Evolutionary conservation across 1,140 invertebrate species (phyloP).

Genomic region (Drosophila equinoxialis): DNA sequence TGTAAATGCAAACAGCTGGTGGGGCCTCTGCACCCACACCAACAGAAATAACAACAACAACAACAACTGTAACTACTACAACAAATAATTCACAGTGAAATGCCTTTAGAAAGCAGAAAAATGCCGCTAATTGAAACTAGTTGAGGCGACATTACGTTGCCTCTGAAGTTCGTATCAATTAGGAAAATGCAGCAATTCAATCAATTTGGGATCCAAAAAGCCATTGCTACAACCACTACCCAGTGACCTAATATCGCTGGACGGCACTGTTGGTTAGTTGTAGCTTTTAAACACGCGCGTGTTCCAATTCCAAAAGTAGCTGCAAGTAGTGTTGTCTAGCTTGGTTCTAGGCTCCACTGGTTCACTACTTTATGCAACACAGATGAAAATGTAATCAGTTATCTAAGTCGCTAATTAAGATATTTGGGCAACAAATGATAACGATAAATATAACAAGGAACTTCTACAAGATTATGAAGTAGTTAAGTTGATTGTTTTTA

Average conservation of each 20-base stretch:
- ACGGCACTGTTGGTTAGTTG: slow-evolving; percentile 49
- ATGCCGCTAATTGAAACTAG: slow-evolving; percentile 70
- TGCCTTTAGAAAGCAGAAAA: slow-evolving; percentile 44
- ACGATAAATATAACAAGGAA: too few species aligned
- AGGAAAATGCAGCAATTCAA: slow-evolving; percentile 73
- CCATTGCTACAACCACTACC: background rate
- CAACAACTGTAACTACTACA: slow-evolving; percentile 12
- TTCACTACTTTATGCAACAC: background rate
- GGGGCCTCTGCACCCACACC: slow-evolving; percentile 45
- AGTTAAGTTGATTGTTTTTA: too few species aligned
- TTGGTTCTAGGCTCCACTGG: slow-evolving; percentile 11
- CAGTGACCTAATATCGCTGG: slow-evolving; percentile 22
- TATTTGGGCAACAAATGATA: too few species aligned
- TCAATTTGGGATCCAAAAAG: slow-evolving; percentile 35
- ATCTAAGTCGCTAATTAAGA: too few species aligned
- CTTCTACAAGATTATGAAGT: too few species aligned
- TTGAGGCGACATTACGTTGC: slow-evolving; percentile 50
- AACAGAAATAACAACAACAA: slow-evolving; percentile 3
- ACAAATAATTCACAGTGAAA: slow-evolving; percentile 50
- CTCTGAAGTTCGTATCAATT: slow-evolving; percentile 80
- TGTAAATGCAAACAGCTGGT: slow-evolving; percentile 71
- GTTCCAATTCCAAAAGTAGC: slow-evolving; percentile 63
- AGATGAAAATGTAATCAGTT: too few species aligned
- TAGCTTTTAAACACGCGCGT: slow-evolving; percentile 45
- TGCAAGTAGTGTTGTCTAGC: background rate